Evolutionary conservation across 1,140 invertebrate species (phyloP), one percentile per base, ranked within the genome.

Genomic region (Drosophila tropicalis): DNA sequence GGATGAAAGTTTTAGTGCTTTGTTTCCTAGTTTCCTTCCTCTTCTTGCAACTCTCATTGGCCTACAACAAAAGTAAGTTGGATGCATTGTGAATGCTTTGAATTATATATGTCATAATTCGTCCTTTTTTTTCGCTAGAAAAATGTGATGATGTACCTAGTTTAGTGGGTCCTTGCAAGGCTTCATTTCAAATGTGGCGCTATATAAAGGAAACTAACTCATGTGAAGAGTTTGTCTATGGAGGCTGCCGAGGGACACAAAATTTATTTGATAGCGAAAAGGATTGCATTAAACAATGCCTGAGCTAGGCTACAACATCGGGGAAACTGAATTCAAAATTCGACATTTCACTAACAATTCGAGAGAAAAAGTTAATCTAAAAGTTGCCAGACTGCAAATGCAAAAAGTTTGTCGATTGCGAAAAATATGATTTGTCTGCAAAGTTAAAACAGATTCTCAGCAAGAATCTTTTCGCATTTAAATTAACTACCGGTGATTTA

Each of bases 211-310:
- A 44, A 0, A 13, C 0, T 0, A 10, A 32, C 6, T 0, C 5
- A 32, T 84, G 81, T 10, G 72, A 83, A 51, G 1, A 12, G 9
- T 83, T 83, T 19, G 36, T 19, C 1, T 83, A 66, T 41, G 81
- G 76, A 2, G 81, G 76, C 10, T 83, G 81, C 25, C 17, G 9
- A 15, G 62, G 19, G 1, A 76, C 81, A 1, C 29, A 22, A 5
- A 85, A 83, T 25, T 22, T 76, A 5, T 84, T 83, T 39, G 66
- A 65, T 0, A 13, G n/a, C 3, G 62, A 85, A 17, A 10, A 34
- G 15, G 68, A 83, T 3, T 85, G 76, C 34, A 57, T 25, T 1
- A 0, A 25, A 2, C 40, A 58, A 1, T 83, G 80, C n/a, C 32
- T 69, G 13, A 17, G 13, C 15, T 44, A 10, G 34, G 7, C 15